Evolutionary conservation across 2,888 invertebrate genomes (phyloP), one percentile per base, ranked within the genome.

Genomic region (Bimastos eiseni): DNA sequence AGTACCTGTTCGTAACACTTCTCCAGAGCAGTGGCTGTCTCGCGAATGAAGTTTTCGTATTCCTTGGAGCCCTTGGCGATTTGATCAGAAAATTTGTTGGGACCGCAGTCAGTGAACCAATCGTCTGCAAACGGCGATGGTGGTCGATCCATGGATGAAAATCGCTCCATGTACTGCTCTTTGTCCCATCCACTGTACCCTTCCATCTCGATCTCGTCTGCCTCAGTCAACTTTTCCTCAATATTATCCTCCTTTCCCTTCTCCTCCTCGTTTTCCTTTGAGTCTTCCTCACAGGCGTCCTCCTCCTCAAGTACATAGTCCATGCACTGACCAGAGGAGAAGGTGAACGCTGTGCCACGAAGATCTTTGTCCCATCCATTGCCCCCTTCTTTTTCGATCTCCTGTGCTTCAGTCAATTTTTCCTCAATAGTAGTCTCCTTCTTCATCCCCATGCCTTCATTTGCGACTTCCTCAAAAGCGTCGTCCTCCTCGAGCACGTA

Each of bases 91-190:
- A 33, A 86, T 36, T 36, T 34, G 17, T 86, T 11, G 36, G 34
- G 33, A 34, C 34, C 36, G 6, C 21, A 24, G 21, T 86, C 86
- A 21, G 86, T 24, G 86, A 36, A 86, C 86, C 86, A 86, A 24
- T 86, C 86, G 37, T 86, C 86, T 34, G 86, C 86, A 37, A 86
- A 86, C 86, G 86, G 86, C 36, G 86, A 86, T 21, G 86, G 86
- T 37, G 86, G 86, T 36, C 86, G 34, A 37, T 86, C 24, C 34
- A 34, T 86, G 86, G 5, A 86, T 11, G 5, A 34, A 36, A 70
- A 13, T 70, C 30, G 30, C 0, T 70, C 70, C 30, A 1, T 5
- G 70, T n/a, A 11, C 11, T 8, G 70, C n/a, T 30, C 70, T 11
- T 8, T 8, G 70, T 70, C 0, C 17, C n/a, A n/a, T 8, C 13